Conservation (phyloP, 2,888 invertebrate species). For the Cacoxenus indagator region DNA sequence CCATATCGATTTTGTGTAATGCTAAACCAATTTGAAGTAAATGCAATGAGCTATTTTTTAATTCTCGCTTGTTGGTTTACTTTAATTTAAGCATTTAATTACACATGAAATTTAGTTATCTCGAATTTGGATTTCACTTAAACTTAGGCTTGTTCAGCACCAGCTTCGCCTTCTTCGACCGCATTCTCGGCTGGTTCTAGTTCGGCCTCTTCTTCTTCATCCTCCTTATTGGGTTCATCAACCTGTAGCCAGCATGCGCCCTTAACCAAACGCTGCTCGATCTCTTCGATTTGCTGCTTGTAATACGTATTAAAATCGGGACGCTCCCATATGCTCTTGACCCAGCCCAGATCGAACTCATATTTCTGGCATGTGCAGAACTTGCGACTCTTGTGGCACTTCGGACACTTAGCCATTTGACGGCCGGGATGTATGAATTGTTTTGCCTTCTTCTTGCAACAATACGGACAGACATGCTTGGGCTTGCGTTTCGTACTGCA, state of each 20-base stretch:
- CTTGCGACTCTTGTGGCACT: slow-evolving; percentile 56
- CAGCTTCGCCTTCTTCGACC: slow-evolving; percentile 20
- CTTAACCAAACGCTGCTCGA: slow-evolving; percentile 51
- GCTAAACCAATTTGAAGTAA: too few species aligned
- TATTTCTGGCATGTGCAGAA: slow-evolving; percentile 61
- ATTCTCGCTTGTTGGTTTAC: too few species aligned
- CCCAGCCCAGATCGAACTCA: slow-evolving; percentile 62
- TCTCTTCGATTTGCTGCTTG: slow-evolving; percentile 57
- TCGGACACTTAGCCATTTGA: slow-evolving; percentile 54
- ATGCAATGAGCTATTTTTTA: too few species aligned
- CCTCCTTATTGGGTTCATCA: slow-evolving; percentile 24
- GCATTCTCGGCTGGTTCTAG: slow-evolving; percentile 34
- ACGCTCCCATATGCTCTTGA: slow-evolving; percentile 63
- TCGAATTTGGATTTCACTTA: too few species aligned
- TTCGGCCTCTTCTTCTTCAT: slow-evolving; percentile 32
- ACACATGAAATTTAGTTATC: too few species aligned
- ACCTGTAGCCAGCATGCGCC: slow-evolving; percentile 54
- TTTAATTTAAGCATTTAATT: too few species aligned
- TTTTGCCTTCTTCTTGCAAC: slow-evolving; percentile 55
- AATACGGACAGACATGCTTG: slow-evolving; percentile 55
- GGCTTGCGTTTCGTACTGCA: slow-evolving; percentile 51
- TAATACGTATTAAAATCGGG: slow-evolving; percentile 64
- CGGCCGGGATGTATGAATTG: slow-evolving; percentile 49
- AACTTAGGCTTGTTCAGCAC: neutral
- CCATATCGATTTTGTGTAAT: neutral